Conservation (phyloP, 1,140 invertebrate species). For the Drosophila oshimai region DNA sequence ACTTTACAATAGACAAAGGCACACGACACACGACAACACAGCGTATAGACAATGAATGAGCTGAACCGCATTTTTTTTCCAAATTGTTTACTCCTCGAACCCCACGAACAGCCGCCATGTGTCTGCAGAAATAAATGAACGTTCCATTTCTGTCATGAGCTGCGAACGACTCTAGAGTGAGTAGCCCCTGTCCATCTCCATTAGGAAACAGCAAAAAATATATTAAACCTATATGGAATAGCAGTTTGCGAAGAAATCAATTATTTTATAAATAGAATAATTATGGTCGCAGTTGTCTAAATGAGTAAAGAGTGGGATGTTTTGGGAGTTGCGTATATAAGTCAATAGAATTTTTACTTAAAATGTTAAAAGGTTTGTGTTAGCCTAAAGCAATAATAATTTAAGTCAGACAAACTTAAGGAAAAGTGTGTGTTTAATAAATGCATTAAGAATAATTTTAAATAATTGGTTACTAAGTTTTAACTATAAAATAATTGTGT, state of each 20-base stretch:
- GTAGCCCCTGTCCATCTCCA: conserved; percentile 42
- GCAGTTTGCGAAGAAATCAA: not conserved
- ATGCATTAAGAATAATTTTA: not conserved
- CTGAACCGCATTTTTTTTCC: conserved; percentile 1
- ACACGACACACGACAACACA: conserved; percentile 52
- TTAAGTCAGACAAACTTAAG: no score
- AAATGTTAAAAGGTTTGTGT: no score
- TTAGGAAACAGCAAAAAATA: conserved; percentile 20
- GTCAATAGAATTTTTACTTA: not conserved
- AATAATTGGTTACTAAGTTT: no score
- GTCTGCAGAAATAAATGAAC: conserved; percentile 45
- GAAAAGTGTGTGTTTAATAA: no score
- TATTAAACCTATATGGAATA: conserved; percentile 12
- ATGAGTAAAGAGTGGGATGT: not conserved
- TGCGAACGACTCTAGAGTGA: conserved; percentile 28
- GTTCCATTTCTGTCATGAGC: conserved; percentile 64
- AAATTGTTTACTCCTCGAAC: not conserved
- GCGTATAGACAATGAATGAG: conserved; percentile 34
- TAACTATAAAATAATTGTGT: no score
- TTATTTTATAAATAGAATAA: not conserved
- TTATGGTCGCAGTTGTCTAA: no score
- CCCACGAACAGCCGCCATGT: not conserved
- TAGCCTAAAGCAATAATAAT: no score
- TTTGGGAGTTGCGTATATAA: not conserved
- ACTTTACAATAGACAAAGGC: conserved; percentile 61